A percentile compares a stretch with the other conserved stretches of the same genome.
Evolutionary conservation across 2,113 vertebrate genomes (phyloP).

Genomic region (Eidolon helvum): DNA sequence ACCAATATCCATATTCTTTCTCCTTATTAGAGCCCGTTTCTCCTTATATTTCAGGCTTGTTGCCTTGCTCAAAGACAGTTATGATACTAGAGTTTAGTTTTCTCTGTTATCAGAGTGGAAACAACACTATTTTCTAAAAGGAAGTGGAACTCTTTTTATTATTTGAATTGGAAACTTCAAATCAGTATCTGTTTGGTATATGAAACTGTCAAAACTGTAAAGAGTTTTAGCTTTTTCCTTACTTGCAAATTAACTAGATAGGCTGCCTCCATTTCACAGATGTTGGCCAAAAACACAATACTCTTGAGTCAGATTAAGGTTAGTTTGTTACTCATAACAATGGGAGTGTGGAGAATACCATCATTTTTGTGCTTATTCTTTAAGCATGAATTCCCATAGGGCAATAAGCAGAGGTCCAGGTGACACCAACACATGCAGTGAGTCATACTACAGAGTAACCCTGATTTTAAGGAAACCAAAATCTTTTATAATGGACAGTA

Average conservation of each 20-base stretch:
- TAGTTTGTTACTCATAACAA: not conserved
- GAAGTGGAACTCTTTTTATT: not conserved
- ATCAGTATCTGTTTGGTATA: not conserved
- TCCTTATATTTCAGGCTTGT: not conserved
- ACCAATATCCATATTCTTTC: not conserved
- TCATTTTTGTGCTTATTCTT: not conserved
- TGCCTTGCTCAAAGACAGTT: not conserved
- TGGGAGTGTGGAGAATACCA: not conserved
- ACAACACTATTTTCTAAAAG: not conserved
- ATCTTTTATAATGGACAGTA: not conserved
- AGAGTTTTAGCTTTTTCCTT: not conserved
- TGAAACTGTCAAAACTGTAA: not conserved
- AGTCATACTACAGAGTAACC: not conserved
- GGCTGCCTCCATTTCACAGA: not conserved
- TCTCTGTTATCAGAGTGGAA: not conserved
- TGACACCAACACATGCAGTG: not conserved
- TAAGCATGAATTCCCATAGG: not conserved
- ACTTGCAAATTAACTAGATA: not conserved
- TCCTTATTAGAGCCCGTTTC: not conserved
- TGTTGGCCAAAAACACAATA: not conserved
- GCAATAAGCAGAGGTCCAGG: not conserved
- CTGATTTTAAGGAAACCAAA: not conserved
- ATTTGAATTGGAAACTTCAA: not conserved
- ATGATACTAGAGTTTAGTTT: not conserved
- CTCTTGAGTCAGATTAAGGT: not conserved